Base-by-base conservation (phyloP, 2,888 invertebrate species). In the Rhodophaea formosa region DNA sequence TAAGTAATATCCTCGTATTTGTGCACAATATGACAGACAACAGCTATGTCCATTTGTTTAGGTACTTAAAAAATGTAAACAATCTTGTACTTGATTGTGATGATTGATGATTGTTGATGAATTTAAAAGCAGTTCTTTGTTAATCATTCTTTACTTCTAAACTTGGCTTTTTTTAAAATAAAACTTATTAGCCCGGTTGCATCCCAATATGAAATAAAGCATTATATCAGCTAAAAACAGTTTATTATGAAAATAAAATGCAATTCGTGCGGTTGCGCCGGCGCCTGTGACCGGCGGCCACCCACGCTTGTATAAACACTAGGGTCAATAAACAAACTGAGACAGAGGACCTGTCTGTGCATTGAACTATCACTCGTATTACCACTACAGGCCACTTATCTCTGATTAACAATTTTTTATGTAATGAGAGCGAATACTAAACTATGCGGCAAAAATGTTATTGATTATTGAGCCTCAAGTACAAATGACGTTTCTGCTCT, bases 241-340 rank as follows among this genome's bases (percentile, higher is more conserved):
- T 32, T n/a, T 53, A 55, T 56, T 49, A 39, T 56, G 8, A 49
- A 30, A 56, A 56, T 49, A 30, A 53, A 53, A 35, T 45, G 15
- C 54, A 55, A 46, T 53, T 39, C 44, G 62, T 66, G 70, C 61
- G 69, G 65, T 60, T 61, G 62, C 62, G 71, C 63, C 62, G 70
- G 69, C 71, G 68, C 68, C 64, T 57, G 47, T 44, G 57, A 53
- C 58, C 56, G 58, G 44, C 57, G 49, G 14, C 32, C 64, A 62
- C 59, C 66, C 62, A 66, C 66, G 58, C 43, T 42, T 16, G 15
- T 49, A 49, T 62, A 64, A 64, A 64, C 60, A 62, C 61, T 59
- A 56, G 14, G 0, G 14, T 51, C 12, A 45, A 51, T 51, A 51
- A 51, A 51, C 51, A 51, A 51, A 51, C 51, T 35, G 59, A 58